Conservation (phyloP, 2,113 vertebrate genomes). For the Camelus bactrianus region DNA sequence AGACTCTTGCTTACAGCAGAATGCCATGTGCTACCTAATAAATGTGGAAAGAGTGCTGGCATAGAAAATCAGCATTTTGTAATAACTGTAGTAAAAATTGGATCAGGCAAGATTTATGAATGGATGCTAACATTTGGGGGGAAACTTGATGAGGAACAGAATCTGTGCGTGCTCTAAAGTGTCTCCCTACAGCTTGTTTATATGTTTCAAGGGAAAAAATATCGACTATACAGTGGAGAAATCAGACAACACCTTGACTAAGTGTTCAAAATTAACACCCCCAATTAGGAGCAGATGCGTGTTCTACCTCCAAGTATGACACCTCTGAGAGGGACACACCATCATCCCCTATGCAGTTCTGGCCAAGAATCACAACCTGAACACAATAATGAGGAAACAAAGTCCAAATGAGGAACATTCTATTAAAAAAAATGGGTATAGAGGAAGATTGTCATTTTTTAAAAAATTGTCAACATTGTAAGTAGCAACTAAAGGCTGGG, state of each 20-base stretch:
- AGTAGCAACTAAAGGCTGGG: neutral
- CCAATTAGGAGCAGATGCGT: no score
- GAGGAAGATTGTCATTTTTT: neutral
- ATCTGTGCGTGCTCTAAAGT: neutral
- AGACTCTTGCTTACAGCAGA: neutral
- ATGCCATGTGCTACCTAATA: neutral
- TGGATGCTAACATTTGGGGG: neutral
- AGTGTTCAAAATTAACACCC: neutral
- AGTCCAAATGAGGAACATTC: neutral
- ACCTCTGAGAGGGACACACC: neutral
- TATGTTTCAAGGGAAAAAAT: neutral
- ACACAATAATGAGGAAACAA: neutral
- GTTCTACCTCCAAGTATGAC: neutral
- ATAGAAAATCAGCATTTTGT: neutral
- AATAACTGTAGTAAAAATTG: neutral
- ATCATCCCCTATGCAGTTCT: neutral
- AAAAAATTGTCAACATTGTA: neutral
- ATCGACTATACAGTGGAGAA: neutral
- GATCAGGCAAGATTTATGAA: neutral
- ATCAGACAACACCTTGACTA: neutral
- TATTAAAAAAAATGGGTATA: neutral
- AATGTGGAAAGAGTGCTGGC: neutral
- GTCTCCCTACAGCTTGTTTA: neutral
- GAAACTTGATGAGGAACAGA: neutral
- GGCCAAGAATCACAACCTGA: neutral